Percentiles rank a stretch among this genome's conserved stretches.
These are phyloP conservation scores for Odocoileus virginianus DNA, from an alignment of 2,113 vertebrate species.

Conservation along the genomic window DNA sequence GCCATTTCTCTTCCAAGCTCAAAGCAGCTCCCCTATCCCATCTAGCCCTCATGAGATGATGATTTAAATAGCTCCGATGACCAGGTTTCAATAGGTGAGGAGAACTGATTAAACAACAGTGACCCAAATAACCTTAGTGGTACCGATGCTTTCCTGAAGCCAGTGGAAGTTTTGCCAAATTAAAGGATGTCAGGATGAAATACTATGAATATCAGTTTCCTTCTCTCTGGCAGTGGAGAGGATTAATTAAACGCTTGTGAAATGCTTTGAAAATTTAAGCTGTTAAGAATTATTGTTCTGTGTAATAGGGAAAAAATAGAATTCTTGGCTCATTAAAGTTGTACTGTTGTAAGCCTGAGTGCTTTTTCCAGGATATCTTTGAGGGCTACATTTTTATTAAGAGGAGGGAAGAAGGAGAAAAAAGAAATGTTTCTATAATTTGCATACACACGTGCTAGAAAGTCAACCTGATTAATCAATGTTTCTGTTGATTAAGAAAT, in stretches of 20 bases:
- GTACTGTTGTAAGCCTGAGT: not conserved
- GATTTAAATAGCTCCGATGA: not conserved
- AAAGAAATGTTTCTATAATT: not conserved
- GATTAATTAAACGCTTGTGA: slow-evolving; percentile 49
- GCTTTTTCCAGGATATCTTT: not conserved
- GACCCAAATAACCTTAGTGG: slow-evolving; percentile 37
- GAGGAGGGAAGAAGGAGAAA: not conserved
- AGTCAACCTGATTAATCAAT: not conserved
- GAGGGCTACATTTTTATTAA: slow-evolving; percentile 37
- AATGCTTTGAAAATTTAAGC: slow-evolving; percentile 58
- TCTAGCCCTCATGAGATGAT: not conserved
- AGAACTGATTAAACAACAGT: not conserved
- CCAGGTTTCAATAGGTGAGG: slow-evolving; percentile 39
- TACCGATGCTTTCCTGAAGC: not conserved
- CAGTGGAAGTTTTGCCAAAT: slow-evolving; percentile 39
- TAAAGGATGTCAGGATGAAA: slow-evolving; percentile 54
- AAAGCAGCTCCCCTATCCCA: not conserved
- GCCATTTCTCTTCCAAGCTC: slow-evolving; percentile 16
- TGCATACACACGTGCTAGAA: not conserved
- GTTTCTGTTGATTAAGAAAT: not conserved
- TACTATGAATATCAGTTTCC: slow-evolving; percentile 41
- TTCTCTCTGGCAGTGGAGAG: slow-evolving; percentile 38
- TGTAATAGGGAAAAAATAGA: slow-evolving; percentile 38
- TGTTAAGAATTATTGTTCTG: slow-evolving; percentile 55
- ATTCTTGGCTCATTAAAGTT: slow-evolving; percentile 38